Evolutionary conservation across 30 jellyfish, hydroid and myxozoan species (phyloP), one percentile per base, ranked within the genome.

Genomic region (Aurelia sp.): DNA sequence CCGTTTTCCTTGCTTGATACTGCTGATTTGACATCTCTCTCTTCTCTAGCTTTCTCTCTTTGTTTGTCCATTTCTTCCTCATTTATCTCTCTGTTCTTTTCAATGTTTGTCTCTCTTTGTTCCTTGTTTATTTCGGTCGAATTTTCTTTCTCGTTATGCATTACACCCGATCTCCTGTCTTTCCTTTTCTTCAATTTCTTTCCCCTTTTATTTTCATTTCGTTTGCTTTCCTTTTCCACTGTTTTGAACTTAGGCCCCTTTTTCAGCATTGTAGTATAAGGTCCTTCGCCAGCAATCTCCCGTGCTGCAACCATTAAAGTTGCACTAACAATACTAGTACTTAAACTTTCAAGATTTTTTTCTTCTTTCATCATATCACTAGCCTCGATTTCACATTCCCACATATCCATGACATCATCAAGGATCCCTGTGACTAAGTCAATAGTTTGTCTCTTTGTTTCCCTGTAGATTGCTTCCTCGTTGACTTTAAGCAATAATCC

Each of bases 381-480:
- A 3, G 68, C 73, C 20, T 73, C 75, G 19, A 84, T 58, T 15
- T 72, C 61, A 18, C 93, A 27, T 47, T 84, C 93, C 93, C 87
- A 84, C 81, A 73, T 84, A 57, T 84, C 87, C 37, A 84, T 11
- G n/a, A 84, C 76, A 21, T 84, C 93, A 11, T 84, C 93, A 16
- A 84, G 15, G 11, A 84, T 23, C 47, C 74, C 48, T 13, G 31
- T 40, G 7, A 33, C 83, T 40, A 65, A 41, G 13, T 73, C 81
- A 11, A 9, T 30, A 11, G n/a, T 44, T 21, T 76, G 61, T 47
- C 72, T 62, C 23, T 72, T 53, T 65, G 35, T 31, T 30, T 60
- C 86, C 33, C 77, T 72, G 67, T 62, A 68, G 13, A 9, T 33
- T 3, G 71, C 78, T 61, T 84, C 93, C 31, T 63, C 23, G 8